Conservation (phyloP, 2,113 vertebrate species). For the Ctenomys sociabilis region DNA sequence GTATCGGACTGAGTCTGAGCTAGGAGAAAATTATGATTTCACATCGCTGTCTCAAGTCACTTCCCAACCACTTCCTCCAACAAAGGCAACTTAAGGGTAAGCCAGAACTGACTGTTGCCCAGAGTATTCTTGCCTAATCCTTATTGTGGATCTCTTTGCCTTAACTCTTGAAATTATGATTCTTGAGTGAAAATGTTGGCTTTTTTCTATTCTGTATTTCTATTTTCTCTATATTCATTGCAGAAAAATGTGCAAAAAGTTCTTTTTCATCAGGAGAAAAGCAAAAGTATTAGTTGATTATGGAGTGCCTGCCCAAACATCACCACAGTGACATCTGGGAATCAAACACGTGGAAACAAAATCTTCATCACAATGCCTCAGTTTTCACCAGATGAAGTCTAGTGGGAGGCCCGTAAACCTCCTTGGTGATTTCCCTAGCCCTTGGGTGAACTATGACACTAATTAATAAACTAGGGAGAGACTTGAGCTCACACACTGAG, state of each 20-base stretch:
- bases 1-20: background rate
- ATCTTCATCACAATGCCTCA: too few species aligned
- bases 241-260: constrained; percentile 24
- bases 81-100: background rate
- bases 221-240: constrained; percentile 4
- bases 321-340: background rate
- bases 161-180: constrained; percentile 29
- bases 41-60: background rate
- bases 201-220: background rate
- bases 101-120: too few species aligned
- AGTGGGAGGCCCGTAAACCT: background rate
- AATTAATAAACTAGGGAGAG: accelerated
- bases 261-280: constrained; percentile 14
- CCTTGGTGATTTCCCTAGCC: background rate
- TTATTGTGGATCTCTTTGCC: background rate
- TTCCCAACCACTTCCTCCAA: background rate
- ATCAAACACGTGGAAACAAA: too few species aligned
- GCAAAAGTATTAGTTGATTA: background rate
- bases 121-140: background rate
- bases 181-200: background rate
- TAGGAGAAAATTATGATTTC: background rate
- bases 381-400: too few species aligned
- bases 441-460: background rate
- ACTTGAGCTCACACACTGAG: background rate
- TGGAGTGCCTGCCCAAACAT: background rate